Evolutionary conservation across 2,797 vertebrate genomes (phyloP), one percentile per base, ranked within the genome.

Genomic region (Eutrigla gurnardus): DNA sequence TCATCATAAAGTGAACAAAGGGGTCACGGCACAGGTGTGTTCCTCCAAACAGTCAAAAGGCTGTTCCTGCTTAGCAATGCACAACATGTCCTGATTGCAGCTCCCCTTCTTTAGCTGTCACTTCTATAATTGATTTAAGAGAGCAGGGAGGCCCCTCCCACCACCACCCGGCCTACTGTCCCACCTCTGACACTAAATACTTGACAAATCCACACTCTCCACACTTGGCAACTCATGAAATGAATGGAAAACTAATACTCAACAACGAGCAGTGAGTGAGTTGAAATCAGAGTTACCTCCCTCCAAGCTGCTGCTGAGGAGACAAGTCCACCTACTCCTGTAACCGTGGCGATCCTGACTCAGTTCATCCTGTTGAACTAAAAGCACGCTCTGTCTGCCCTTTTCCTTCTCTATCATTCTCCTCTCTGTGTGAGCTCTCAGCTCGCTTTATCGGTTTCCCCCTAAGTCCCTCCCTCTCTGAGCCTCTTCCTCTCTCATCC

Each of bases 111-210:
- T 68, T 64, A 83, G 80, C 75, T 73, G 82, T 73, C 82, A 73
- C 83, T 82, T 76, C 57, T 58, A 77, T 75, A 82, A 81, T 58
- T 79, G 78, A 84, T 80, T 87, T 72, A 76, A 76, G 53, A 61
- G 45, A 59, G 46, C 40, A 50, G 9, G 3, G 36, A 33, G n/a
- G 32, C 67, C 12, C 46, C 59, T 43, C 45, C 37, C 52, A 64
- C 65, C 25, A 25, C 25, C 25, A 25, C 65, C 9, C 0, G 10
- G 47, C 59, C 76, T 50, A 64, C 58, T 33, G 61, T 63, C 77
- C 55, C 17, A 55, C 42, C 58, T 73, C 52, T 58, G 57, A n/a
- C 6, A 0, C 32, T 68, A 65, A 61, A 73, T 32, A 62, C 35
- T 69, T 60, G 1, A 43, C 40, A 14, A 52, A 67, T 47, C 43